A percentile compares a stretch with the other conserved stretches of the same genome.
Conservation (phyloP, 2,113 vertebrate species). For the Peucedramus taeniatus region DNA sequence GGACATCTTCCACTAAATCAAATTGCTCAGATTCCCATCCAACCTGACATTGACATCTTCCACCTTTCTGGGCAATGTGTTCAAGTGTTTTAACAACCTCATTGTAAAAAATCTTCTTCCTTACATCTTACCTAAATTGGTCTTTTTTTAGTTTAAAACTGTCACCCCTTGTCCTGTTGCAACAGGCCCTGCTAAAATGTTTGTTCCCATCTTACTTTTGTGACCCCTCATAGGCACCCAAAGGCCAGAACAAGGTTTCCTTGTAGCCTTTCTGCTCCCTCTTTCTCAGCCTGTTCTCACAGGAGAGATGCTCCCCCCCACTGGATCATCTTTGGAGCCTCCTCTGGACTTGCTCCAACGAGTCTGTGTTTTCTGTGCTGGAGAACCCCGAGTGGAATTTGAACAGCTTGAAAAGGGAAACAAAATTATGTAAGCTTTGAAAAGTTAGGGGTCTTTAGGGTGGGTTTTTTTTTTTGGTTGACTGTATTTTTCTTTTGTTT, state of each 20-base stretch:
- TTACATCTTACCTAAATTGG: not conserved
- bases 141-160: not conserved
- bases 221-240: no score
- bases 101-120: not conserved
- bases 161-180: not conserved
- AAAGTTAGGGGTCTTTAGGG: not conserved
- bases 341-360: not conserved
- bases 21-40: not conserved
- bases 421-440: not conserved
- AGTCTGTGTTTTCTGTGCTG: not conserved
- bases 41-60: not conserved
- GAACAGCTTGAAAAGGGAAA: not conserved
- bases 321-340: no score
- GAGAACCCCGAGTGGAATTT: not conserved
- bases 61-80: not conserved
- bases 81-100: not conserved
- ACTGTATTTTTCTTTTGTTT: not conserved
- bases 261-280: rapidly evolving
- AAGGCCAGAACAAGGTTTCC: not conserved
- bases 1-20: not conserved
- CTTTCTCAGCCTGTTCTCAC: not conserved
- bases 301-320: not conserved
- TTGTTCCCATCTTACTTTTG: not conserved
- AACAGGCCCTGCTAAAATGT: not conserved
- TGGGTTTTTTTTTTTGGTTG: not conserved